phyloP scores from a whole-genome alignment of 2,113 vertebrate genomes.

The Cyanocitta stelleri region DNA sequence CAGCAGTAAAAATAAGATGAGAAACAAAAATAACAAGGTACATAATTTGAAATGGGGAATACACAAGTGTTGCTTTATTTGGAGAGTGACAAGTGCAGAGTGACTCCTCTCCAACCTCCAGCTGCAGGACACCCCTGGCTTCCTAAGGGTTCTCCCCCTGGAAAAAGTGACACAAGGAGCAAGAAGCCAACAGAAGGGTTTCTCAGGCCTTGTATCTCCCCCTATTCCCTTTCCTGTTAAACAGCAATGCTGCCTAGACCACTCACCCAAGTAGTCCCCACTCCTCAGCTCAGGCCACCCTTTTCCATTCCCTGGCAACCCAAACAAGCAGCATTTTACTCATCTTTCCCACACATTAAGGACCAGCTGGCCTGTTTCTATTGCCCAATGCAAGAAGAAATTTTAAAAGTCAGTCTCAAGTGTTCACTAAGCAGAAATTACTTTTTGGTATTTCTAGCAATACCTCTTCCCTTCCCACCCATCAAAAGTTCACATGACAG shows the following conservation, averaged over 20 bases:
- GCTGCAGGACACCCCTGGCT: neutral
- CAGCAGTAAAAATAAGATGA: neutral
- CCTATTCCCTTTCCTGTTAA: neutral
- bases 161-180: neutral
- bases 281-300: neutral
- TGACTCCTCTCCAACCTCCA: neutral
- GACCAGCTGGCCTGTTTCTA: neutral
- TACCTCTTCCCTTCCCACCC: neutral
- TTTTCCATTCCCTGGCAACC: neutral
- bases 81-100: neutral
- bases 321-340: neutral
- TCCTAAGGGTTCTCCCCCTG: neutral
- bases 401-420: neutral
- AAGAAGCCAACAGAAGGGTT: neutral
- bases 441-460: conserved; percentile 2
- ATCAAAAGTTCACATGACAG: neutral
- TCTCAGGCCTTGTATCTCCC: neutral
- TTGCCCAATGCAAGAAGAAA: neutral
- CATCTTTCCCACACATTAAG: neutral
- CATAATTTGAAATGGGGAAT: neutral
- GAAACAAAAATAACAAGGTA: neutral
- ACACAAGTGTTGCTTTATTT: neutral
- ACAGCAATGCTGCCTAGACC: neutral
- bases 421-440: neutral
- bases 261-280: neutral